Conservation (phyloP, 2,113 vertebrate genomes). For the Lasiurus cinereus region DNA sequence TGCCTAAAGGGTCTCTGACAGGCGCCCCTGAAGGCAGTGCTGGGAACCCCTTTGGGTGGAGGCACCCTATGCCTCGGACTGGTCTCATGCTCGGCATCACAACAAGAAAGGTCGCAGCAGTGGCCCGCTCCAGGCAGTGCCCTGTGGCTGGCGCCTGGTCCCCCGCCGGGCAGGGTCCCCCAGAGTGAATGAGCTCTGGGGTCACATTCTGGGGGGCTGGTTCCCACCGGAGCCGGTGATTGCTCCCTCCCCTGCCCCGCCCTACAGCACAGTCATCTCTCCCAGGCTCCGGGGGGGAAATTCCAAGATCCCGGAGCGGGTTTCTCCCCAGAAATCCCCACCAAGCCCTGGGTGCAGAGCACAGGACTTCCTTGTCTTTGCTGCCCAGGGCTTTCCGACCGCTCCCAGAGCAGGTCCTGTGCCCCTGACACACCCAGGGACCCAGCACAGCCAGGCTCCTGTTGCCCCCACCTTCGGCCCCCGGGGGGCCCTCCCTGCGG, state of each 20-base stretch:
- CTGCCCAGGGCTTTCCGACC: neutral
- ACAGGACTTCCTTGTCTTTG: neutral
- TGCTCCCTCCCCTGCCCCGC: fast-evolving
- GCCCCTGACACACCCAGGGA: neutral
- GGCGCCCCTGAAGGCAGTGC: neutral
- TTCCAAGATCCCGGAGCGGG: neutral
- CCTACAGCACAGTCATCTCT: neutral
- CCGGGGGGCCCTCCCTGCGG: too few relatives aligned
- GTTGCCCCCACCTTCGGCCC: neutral
- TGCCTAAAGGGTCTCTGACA: neutral
- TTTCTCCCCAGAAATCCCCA: neutral
- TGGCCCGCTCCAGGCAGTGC: neutral
- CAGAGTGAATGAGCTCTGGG: neutral
- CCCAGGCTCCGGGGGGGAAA: neutral
- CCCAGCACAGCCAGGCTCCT: neutral
- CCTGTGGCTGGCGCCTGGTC: neutral
- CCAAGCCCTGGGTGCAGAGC: neutral
- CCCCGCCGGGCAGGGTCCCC: neutral
- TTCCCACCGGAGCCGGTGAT: neutral
- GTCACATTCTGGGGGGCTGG: neutral
- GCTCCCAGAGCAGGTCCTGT: neutral
- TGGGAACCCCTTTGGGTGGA: neutral
- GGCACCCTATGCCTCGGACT: neutral
- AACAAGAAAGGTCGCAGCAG: neutral
- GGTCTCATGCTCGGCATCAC: neutral